These are phyloP conservation scores for Eristalinus aeneus DNA, from an alignment of 2,888 invertebrate species.

Conservation along the genomic window DNA sequence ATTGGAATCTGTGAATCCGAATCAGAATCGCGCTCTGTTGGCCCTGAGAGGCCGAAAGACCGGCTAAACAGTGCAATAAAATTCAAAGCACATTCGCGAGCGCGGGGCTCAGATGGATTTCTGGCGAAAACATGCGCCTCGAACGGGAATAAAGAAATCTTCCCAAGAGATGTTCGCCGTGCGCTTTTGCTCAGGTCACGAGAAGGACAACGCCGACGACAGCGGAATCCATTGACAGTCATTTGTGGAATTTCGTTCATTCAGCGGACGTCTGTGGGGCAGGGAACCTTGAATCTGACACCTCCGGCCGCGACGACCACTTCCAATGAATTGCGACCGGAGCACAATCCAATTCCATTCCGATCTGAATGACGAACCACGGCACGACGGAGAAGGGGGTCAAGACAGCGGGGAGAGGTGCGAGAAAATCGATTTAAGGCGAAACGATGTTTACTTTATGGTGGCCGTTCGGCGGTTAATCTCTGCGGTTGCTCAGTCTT, in stretches of 20 bases:
- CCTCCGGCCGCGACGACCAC: conserved; percentile 21
- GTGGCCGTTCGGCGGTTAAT: conserved; percentile 53
- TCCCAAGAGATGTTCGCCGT: neutral
- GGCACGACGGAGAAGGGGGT: neutral
- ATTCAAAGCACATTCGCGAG: conserved; percentile 36
- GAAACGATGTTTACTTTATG: conserved; percentile 67
- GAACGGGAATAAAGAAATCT: conserved; percentile 18
- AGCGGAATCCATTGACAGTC: conserved; percentile 52
- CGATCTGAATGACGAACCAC: neutral
- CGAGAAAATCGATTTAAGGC: conserved; percentile 69
- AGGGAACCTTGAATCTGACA: conserved; percentile 63
- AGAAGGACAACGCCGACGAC: neutral
- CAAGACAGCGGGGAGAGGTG: conserved; percentile 32
- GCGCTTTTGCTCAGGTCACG: neutral
- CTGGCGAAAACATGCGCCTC: conserved; percentile 45
- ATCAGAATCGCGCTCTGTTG: conserved; percentile 23
- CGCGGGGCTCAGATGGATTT: conserved; percentile 61
- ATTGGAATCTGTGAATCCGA: conserved; percentile 43
- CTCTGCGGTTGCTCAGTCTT: conserved; percentile 33
- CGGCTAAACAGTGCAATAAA: conserved; percentile 44
- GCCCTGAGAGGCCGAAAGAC: neutral
- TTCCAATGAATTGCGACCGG: conserved; percentile 36
- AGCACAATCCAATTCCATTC: conserved; percentile 20
- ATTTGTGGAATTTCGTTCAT: conserved; percentile 61
- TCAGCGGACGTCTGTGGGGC: conserved; percentile 29